These are phyloP conservation scores for Pseudochirops cupreus DNA, from an alignment of 2,797 vertebrate species.

Conservation along the genomic window DNA sequence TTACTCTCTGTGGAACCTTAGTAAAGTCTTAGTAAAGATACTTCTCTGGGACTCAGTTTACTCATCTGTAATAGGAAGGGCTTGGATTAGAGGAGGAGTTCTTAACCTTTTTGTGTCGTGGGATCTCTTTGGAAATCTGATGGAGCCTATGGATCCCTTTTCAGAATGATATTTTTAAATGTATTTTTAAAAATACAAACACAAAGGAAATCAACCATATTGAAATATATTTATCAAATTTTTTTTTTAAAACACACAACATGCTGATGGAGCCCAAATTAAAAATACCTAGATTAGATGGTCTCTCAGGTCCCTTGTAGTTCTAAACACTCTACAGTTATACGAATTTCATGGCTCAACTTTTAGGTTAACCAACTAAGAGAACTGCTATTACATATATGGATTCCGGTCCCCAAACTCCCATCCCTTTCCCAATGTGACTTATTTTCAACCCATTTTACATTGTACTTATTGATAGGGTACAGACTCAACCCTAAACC, in stretches of 20 bases:
- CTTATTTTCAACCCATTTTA: neutral
- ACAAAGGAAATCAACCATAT: neutral
- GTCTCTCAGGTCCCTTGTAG: neutral
- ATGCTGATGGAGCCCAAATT: neutral
- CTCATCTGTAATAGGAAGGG: neutral
- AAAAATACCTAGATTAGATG: neutral
- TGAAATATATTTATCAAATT: neutral
- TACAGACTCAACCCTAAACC: too few species aligned
- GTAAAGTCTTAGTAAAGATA: neutral
- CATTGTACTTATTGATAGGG: neutral
- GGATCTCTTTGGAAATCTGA: neutral
- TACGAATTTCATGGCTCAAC: neutral
- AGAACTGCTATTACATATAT: neutral
- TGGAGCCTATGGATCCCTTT: neutral
- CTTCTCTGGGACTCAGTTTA: neutral
- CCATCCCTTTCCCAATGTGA: neutral
- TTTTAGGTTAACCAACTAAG: neutral
- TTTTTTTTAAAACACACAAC: neutral
- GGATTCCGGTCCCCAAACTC: neutral
- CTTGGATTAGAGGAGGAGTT: neutral
- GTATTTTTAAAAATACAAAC: neutral
- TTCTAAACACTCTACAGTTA: neutral
- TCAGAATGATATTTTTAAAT: neutral
- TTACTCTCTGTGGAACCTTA: neutral
- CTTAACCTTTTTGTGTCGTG: neutral